Evolutionary conservation across 2,113 vertebrate genomes (phyloP), one percentile per base, ranked within the genome.

Genomic region (Aleadryas rufinucha): DNA sequence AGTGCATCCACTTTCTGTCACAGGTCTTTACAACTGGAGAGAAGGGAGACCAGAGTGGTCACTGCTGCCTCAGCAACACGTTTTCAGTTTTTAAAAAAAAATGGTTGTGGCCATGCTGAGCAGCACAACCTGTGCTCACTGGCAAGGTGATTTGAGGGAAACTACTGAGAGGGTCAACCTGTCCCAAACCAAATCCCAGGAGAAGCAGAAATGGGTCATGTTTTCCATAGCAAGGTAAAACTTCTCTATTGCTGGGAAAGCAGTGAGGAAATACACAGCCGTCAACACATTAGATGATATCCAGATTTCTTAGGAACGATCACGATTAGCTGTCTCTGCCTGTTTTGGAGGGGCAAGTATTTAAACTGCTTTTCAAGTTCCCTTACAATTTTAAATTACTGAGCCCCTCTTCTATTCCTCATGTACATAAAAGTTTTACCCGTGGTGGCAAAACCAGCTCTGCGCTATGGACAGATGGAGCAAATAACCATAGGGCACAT

Each of bases 31-130:
- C 7, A 61, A 3, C 7, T 24, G 19, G 30, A 6, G 7, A 81
- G 56, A 11, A 61, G 10, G 6, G n/a, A 89, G n/a, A 63, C 9
- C 3, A 3, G 22, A 61, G 31, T 28, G 28, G 17, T 37, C 22
- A 5, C n/a, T 20, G n/a, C 31, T 10, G 7, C 31, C 50, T 27
- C 30, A 84, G 17, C 39, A 72, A 27, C 1, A 2, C 0, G 0
- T 30, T 77, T 45, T 8, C n/a, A 63, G 45, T 23, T 71, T 1
- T 3, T 18, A 6, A 30, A 61, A 30, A 28, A 30, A 54, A 24
- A 10, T 2, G 9, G 7, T 11, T 47, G 30, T n/a, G n/a, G 9
- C 24, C 42, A 30, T 10, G 16, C 21, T 49, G 47, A 23, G 37
- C 37, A 79, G 47, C 28, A 70, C 18, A 54, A 37, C 19, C 30